phyloP scores from a whole-genome alignment of 1,140 invertebrate genomes.

The Venturia canescens region DNA sequence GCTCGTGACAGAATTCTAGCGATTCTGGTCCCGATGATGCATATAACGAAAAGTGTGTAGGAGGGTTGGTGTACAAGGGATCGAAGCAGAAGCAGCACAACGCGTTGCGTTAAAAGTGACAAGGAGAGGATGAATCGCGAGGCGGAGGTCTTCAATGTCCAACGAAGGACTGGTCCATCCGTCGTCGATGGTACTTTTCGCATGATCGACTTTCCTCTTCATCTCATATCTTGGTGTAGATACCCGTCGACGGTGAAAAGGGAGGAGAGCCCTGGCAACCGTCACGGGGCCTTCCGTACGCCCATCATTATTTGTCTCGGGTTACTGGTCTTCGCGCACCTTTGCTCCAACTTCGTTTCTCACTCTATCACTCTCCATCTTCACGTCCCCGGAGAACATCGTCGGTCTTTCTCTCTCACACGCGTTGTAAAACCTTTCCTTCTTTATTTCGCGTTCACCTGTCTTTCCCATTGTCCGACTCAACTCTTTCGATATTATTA shows the following conservation, averaged over 20 bases:
- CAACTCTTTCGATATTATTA: constrained; percentile 29
- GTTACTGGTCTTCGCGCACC: constrained; percentile 37
- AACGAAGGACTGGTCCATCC: constrained; percentile 12
- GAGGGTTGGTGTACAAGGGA: neutral
- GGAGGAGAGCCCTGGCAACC: neutral
- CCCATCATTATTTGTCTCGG: constrained; percentile 42
- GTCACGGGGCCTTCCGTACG: constrained; percentile 40
- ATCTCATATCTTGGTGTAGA: constrained; percentile 25
- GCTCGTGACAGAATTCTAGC: neutral
- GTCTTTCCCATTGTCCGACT: constrained; percentile 32
- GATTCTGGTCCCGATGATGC: neutral
- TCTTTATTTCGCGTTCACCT: constrained; percentile 32
- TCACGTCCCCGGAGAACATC: constrained; percentile 3
- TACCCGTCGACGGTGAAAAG: neutral
- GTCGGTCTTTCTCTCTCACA: neutral
- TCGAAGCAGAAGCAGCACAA: neutral
- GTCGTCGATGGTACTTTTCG: constrained; percentile 48
- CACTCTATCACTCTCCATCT: neutral
- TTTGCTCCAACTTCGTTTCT: constrained; percentile 15
- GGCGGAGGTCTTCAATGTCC: constrained; percentile 21
- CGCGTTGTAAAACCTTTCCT: neutral
- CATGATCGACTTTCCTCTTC: constrained; percentile 53
- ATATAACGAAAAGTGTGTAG: neutral
- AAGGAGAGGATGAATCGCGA: constrained; percentile 25
- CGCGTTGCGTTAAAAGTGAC: neutral